These are phyloP conservation scores for Chiloscyllium punctatum DNA, from an alignment of 2,797 vertebrate genomes.

Conservation along the genomic window DNA sequence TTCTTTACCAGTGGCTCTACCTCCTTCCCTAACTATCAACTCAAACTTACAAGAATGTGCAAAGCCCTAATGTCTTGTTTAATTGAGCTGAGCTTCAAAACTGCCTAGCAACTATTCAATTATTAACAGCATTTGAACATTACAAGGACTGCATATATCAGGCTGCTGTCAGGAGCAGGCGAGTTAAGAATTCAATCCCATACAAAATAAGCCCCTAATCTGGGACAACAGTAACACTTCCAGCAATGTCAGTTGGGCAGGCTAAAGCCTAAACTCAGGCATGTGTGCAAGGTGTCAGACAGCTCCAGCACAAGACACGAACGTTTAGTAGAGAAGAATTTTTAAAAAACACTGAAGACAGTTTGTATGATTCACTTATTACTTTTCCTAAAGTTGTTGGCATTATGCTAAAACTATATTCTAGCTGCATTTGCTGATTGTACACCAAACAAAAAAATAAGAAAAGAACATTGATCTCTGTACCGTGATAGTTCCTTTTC, in stretches of 20 bases:
- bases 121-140: background rate
- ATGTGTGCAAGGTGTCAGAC: background rate
- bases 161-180: background rate
- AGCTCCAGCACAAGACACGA: background rate
- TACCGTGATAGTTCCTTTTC: conserved; percentile 82
- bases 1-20: background rate
- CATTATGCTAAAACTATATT: background rate
- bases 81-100: background rate
- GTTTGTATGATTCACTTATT: background rate
- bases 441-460: background rate
- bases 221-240: background rate
- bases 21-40: background rate
- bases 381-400: background rate
- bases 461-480: conserved; percentile 40
- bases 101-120: background rate
- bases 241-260: background rate
- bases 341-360: background rate
- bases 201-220: background rate
- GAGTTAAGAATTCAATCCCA: background rate
- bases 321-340: background rate
- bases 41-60: background rate
- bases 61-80: background rate
- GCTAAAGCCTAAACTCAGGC: background rate
- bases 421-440: background rate
- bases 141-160: background rate